Evolutionary conservation across 2,113 vertebrate genomes (phyloP), one percentile per base, ranked within the genome.

Genomic region (Colius striatus): DNA sequence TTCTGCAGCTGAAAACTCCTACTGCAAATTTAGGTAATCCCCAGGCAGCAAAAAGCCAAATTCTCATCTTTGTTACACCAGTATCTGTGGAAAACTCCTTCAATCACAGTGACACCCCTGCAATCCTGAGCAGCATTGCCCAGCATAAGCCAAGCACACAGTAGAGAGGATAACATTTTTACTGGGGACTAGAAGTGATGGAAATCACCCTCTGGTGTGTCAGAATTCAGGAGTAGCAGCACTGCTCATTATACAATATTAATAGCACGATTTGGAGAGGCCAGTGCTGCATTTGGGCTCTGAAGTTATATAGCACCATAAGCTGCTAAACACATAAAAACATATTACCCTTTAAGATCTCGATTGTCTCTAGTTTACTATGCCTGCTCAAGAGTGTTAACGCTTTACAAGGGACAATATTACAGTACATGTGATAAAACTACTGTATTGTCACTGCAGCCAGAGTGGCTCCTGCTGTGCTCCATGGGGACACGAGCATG

Each of bases 401-500:
- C 2, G 32, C 80, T 94, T 95, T 93, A 85, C 63, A 85, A 89
- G 92, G 83, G 58, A 51, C 68, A 32, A 17, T 41, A 53, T 86
- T 76, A 14, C 87, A 90, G 95, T 45, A 43, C 53, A 9, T 41
- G 91, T 50, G 84, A 63, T 93, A 84, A 92, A 95, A 57, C 21
- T 82, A 57, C 88, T 86, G 84, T 32, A 8, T 62, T 74, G 47
- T 66, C 34, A 7, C 50, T 25, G 2, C 61, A 81, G 90, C 65
- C 79, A 21, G 45, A 61, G 60, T 4, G 63, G 68, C 76, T 89
- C 0, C 0, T 58, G 67, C 67, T 66, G 67, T 45, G 72, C 82
- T 80, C n/a, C 0, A 1, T 6, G 48, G 47, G 55, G 72, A 85
- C 4, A 3, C 0, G 1, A 34, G 60, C 32, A 7, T 0, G 23